Conservation (phyloP, 2,113 vertebrate genomes). For the Rafetus swinhoei region DNA sequence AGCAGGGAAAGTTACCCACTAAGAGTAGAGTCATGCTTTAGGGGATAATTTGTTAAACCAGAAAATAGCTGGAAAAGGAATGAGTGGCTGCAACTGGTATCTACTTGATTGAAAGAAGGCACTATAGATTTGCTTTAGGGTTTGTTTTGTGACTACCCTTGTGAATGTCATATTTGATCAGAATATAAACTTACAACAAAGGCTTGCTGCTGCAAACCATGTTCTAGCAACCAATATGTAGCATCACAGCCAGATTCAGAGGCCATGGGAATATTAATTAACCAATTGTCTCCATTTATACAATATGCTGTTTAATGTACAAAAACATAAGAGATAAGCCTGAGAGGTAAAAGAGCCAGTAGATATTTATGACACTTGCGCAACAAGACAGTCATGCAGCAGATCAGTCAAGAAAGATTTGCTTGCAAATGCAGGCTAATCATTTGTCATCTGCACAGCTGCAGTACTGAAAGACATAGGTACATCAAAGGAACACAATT, state of each 20-base stretch:
- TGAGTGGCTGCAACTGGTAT: not conserved
- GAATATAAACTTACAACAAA: not conserved
- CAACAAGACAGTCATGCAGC: not conserved
- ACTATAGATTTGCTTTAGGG: not conserved
- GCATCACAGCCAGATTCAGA: not conserved
- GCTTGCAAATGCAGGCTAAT: conserved; percentile 6
- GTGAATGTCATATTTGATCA: not conserved
- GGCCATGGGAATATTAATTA: not conserved
- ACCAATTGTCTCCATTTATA: not conserved
- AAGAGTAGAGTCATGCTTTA: not conserved
- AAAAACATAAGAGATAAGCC: not conserved
- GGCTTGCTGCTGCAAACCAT: not conserved
- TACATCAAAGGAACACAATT: not conserved
- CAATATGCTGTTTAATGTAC: not conserved
- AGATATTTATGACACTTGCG: not conserved
- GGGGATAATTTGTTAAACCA: not conserved
- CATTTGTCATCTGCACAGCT: not conserved
- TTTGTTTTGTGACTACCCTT: not conserved
- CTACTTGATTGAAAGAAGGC: not conserved
- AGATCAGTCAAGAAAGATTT: not conserved
- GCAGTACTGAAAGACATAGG: not conserved
- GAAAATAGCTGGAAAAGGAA: not conserved
- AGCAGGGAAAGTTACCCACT: not conserved
- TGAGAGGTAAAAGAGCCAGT: not conserved
- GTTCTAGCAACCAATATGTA: not conserved